phyloP scores from a whole-genome alignment of 2,888 invertebrate species.

The Octodonta nipae region DNA sequence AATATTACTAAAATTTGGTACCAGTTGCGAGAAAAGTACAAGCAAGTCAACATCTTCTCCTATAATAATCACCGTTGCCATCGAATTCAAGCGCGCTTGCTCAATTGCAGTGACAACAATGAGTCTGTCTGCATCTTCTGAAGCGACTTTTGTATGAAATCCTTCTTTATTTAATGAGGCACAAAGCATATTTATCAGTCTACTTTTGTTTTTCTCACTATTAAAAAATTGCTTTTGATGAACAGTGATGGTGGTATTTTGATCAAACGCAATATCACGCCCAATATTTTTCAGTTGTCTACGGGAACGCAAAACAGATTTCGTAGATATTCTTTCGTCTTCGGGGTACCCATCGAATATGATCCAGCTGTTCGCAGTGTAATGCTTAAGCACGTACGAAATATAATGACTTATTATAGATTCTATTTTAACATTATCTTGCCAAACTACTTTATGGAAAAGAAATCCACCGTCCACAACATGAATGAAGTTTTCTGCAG shows the following conservation, averaged over 20 bases:
- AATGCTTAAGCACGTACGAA: background rate
- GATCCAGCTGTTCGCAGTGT: background rate
- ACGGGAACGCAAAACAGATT: background rate
- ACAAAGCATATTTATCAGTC: background rate
- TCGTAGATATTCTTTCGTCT: background rate
- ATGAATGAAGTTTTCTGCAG: too few relatives aligned
- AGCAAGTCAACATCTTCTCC: conserved; percentile 3
- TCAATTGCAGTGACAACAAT: conserved; percentile 1
- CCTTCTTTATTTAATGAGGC: background rate
- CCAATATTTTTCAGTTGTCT: background rate
- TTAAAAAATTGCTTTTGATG: background rate
- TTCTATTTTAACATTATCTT: conserved; percentile 6
- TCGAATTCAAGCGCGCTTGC: background rate
- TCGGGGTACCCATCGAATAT: conserved; percentile 4
- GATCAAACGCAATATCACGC: background rate
- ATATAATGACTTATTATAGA: background rate
- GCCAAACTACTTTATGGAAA: conserved; percentile 12
- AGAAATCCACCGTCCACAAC: too few relatives aligned
- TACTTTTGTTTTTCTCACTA: background rate
- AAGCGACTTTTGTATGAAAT: background rate
- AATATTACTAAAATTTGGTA: background rate
- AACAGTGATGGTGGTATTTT: background rate
- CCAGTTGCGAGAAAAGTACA: conserved; percentile 3
- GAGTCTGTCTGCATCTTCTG: conserved; percentile 1
- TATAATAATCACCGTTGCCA: background rate